These are phyloP conservation scores for Rhipidura dahli DNA, from an alignment of 2,113 vertebrate species.

Conservation along the genomic window DNA sequence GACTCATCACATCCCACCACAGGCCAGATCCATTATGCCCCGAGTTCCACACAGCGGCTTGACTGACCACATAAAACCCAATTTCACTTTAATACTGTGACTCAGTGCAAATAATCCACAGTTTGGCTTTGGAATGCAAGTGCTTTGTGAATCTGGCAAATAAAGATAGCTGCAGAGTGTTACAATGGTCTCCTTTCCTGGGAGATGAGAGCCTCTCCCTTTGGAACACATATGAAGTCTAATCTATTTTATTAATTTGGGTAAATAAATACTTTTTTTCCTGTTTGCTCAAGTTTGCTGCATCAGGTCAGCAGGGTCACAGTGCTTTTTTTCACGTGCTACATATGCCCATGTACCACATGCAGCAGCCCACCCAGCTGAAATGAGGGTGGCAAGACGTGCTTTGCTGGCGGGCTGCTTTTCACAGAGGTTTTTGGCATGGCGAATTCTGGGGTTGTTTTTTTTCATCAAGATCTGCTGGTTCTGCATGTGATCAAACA, in stretches of 20 bases:
- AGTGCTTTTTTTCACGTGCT: background rate
- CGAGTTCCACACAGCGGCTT: rapidly evolving
- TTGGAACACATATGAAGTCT: background rate
- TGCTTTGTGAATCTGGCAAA: background rate
- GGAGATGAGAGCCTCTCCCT: background rate
- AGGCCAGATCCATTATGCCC: background rate
- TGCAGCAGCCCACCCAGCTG: background rate
- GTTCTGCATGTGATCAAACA: background rate
- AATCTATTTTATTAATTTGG: background rate
- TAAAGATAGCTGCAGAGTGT: background rate
- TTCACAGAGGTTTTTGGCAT: background rate
- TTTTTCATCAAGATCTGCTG: background rate
- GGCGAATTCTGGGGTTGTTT: background rate
- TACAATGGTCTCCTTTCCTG: background rate
- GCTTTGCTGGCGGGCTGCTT: background rate
- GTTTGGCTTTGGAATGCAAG: background rate
- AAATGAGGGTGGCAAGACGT: background rate
- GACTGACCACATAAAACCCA: background rate
- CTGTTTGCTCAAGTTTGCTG: background rate
- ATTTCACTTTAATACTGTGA: background rate
- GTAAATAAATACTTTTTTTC: background rate
- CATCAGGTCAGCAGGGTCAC: background rate
- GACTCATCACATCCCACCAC: background rate
- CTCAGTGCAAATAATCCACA: background rate
- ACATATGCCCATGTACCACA: rapidly evolving